These are phyloP conservation scores for Sycophila texana DNA, from an alignment of 2,888 invertebrate species.

Conservation along the genomic window DNA sequence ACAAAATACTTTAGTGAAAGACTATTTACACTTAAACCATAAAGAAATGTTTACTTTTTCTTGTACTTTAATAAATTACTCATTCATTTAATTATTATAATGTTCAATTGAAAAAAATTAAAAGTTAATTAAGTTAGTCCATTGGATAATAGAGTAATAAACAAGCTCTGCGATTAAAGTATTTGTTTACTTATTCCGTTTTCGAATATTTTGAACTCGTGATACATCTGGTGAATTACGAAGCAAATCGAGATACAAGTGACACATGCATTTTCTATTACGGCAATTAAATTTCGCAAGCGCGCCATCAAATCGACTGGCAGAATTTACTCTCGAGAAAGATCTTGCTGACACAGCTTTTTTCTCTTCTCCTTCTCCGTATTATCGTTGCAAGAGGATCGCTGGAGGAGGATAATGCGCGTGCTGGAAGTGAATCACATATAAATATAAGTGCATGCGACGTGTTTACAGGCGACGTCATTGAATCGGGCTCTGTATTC, in stretches of 20 bases:
- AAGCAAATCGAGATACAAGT: slow-evolving; percentile 22
- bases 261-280: slow-evolving; percentile 32
- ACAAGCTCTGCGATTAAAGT: not conserved
- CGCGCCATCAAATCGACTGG: not conserved
- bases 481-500: slow-evolving; percentile 44
- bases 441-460: slow-evolving; percentile 56
- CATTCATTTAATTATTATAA: too few species aligned
- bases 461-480: slow-evolving; percentile 46
- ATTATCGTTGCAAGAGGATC: slow-evolving; percentile 58
- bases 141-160: too few species aligned
- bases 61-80: not conserved
- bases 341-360: not conserved
- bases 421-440: slow-evolving; percentile 61
- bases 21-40: too few species aligned
- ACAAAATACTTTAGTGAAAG: too few species aligned
- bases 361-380: slow-evolving; percentile 1
- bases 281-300: slow-evolving; percentile 31
- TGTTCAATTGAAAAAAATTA: too few species aligned
- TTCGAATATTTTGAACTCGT: slow-evolving; percentile 4
- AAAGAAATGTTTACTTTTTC: not conserved
- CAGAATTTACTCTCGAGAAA: slow-evolving; percentile 15
- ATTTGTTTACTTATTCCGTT: slow-evolving; percentile 36
- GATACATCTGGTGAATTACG: slow-evolving; percentile 2
- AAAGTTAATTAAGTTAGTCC: too few species aligned
- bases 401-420: slow-evolving; percentile 58